Evolutionary conservation across 2,113 vertebrate species (phyloP), one percentile per base, ranked within the genome.

Genomic region (Alectura lathami): DNA sequence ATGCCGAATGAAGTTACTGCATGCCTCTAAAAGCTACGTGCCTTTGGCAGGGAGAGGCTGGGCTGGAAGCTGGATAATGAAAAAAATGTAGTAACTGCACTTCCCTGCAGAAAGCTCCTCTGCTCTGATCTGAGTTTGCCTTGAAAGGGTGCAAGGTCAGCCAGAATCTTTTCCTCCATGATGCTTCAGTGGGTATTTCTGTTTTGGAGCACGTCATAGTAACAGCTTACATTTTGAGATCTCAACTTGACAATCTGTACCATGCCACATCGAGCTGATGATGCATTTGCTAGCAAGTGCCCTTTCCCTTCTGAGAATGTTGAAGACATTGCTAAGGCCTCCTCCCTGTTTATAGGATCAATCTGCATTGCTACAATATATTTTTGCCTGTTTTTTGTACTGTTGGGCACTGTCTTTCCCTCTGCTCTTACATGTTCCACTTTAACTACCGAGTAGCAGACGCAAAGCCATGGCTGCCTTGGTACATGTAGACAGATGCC

Each of bases 181-280:
- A 36, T 59, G 40, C 34, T 27, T 22, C 13, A 4, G 38, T 64
- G 57, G n/a, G 17, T n/a, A 5, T 40, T 48, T 82, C 38, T 83
- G 40, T 17, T 22, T 42, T 0, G 0, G 62, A 47, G 43, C 17
- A 0, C 11, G n/a, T 30, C 24, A 8, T 4, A n/a, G 29, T 6
- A 11, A 24, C 42, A 51, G 36, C 32, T 40, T 32, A 21, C 7
- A 1, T 13, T 15, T 2, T 11, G 40, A 67, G 57, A 14, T 27
- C 47, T 75, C 0, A 0, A 2, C 18, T 43, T 47, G 54, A 21
- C 38, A 13, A 3, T 14, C 57, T 54, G 57, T 29, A 26, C 48
- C 7, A 6, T 40, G n/a, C 42, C 22, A 6, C 22, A 0, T 0
- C n/a, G 66, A n/a, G 38, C 48, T 3, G 3, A 6, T 0, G 1